Evolutionary conservation across 2,113 vertebrate species (phyloP).

Genomic region (Polypterus senegalus): DNA sequence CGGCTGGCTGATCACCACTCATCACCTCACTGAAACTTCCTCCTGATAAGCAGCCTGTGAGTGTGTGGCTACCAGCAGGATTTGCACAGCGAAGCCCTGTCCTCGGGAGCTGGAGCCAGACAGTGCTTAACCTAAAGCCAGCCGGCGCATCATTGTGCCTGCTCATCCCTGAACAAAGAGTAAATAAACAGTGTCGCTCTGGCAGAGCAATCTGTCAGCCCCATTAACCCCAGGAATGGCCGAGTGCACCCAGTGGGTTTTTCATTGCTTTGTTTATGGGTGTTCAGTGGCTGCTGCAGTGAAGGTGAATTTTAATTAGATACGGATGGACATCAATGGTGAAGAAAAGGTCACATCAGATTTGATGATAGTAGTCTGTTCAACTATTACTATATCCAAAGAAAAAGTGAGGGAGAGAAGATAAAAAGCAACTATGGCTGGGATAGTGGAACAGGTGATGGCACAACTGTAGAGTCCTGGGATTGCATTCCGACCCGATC

Average conservation of each 20-base stretch:
- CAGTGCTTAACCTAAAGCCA: conserved; percentile 57
- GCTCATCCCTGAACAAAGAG: conserved; percentile 70
- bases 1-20: too few species aligned
- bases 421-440: too few species aligned
- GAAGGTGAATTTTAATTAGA: conserved; percentile 48
- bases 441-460: too few species aligned
- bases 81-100: neutral
- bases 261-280: conserved; percentile 47
- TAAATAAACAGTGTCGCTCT: conserved; percentile 65
- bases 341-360: conserved; percentile 36
- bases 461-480: too few species aligned
- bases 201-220: conserved; percentile 66
- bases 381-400: too few species aligned
- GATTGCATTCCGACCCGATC: too few species aligned
- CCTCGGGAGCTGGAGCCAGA: conserved; percentile 52
- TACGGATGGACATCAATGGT: conserved; percentile 32
- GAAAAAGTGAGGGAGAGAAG: too few species aligned
- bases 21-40: too few species aligned
- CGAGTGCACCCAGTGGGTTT: conserved; percentile 25
- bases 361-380: too few species aligned
- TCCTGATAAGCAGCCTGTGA: neutral
- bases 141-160: conserved; percentile 66
- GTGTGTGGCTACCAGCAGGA: conserved; percentile 2
- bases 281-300: conserved; percentile 27
- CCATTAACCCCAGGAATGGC: conserved; percentile 57